A percentile compares a stretch with the other conserved stretches of the same genome.
Conservation (phyloP, 1,140 invertebrate genomes). For the Brachionus paranguensis region DNA sequence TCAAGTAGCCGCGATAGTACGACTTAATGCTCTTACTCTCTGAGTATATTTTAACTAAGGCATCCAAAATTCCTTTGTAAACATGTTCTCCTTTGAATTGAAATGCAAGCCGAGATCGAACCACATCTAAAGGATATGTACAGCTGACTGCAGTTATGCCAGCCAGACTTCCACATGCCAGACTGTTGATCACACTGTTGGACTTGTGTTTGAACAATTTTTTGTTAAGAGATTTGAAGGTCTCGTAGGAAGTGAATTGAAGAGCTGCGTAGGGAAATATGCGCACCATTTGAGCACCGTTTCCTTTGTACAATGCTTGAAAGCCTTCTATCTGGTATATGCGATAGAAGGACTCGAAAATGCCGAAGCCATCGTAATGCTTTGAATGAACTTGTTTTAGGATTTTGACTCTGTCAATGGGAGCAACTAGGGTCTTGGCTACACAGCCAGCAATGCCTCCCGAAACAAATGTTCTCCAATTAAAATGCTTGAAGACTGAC, state of each 20-base stretch:
- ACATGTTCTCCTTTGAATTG: conserved; percentile 49
- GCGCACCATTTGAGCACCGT: conserved; percentile 92
- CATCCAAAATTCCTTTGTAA: neutral
- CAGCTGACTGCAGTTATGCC: conserved; percentile 77
- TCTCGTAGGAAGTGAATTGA: conserved; percentile 92
- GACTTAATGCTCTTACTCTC: neutral
- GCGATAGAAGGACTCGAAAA: conserved; percentile 68
- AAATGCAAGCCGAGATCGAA: conserved; percentile 93
- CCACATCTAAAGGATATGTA: conserved; percentile 93
- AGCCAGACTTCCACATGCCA: conserved; percentile 70
- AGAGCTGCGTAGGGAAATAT: conserved; percentile 94
- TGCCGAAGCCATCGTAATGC: conserved; percentile 72
- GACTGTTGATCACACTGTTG: neutral
- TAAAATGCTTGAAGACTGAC: conserved; percentile 17
- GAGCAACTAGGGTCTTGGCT: conserved; percentile 91
- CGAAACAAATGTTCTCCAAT: conserved; percentile 40
- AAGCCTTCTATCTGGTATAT: conserved; percentile 70
- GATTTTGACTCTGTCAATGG: conserved; percentile 92
- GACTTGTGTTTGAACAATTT: neutral
- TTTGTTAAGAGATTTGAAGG: conserved; percentile 71
- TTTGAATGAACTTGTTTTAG: conserved; percentile 77
- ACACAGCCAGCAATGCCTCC: conserved; percentile 67
- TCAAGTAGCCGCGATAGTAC: conserved; percentile 78
- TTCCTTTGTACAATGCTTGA: conserved; percentile 83
- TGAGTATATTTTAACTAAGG: neutral